Base-by-base conservation (phyloP, 2,888 invertebrate species). In the Lathronympha strigana region DNA sequence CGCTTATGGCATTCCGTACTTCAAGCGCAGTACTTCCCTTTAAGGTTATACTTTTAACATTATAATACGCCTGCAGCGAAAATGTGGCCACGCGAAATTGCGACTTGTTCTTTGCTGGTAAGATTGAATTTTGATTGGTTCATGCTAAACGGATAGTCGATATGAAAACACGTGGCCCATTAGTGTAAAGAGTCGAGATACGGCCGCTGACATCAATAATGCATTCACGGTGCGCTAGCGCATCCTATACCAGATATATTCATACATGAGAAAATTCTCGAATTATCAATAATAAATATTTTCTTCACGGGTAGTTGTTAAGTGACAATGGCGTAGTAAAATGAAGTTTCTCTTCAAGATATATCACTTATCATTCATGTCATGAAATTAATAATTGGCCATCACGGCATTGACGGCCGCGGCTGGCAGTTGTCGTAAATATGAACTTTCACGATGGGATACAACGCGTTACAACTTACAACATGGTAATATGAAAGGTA, bases 81-180 rank as follows among this genome's bases (percentile, higher is more conserved):
- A 53, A 36, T 25, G 5, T 17, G 4, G n/a, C 19, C 31, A 15
- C 2, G 17, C 3, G 19, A 45, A 53, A 17, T 47, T 60, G 23
- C 6, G 23, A 13, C 53, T 25, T 53, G 19, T 25, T 11, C 11
- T 17, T 0, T 25, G 50, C 11, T 17, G 36, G 23, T 69, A 71
- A 67, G 51, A 69, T 57, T 51, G 33, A 67, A 38, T 58, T 68
- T 70, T 19, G 66, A 50, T 58, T 62, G 61, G 6, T 55, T 25
- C 33, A 21, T 40, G 47, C 38, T 47, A 53, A 63, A 68, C 71
- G 68, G 74, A 73, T 78, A 78, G 75, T 74, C 72, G 73, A 79
- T 82, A 83, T 80, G 76, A 21, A 72, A 72, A 75, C 84, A 84
- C 83, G 84, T 85, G 84, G 80, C 74, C 82, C 82, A 84, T 84